These are phyloP conservation scores for Spermophilus dauricus DNA, from an alignment of 2,113 vertebrate genomes.

Conservation along the genomic window DNA sequence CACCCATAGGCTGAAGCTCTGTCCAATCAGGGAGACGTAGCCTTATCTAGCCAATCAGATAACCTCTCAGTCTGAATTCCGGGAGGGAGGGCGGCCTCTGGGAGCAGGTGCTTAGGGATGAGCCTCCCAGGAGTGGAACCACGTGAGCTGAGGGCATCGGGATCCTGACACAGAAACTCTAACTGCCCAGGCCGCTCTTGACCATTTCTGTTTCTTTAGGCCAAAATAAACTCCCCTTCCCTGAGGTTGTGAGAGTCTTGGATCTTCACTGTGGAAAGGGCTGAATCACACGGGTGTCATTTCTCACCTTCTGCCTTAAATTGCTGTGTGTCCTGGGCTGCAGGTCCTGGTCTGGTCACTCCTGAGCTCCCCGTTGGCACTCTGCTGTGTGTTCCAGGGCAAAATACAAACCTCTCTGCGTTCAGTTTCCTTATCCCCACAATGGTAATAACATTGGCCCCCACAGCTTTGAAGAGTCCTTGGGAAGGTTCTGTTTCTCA, in stretches of 20 bases:
- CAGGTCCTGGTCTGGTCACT: neutral
- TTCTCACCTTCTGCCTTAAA: fast-evolving
- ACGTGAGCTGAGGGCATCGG: fast-evolving
- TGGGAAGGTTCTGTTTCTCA: neutral
- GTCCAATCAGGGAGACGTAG: neutral
- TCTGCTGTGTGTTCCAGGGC: neutral
- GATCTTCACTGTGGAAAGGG: neutral
- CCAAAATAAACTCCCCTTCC: neutral
- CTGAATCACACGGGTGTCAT: neutral
- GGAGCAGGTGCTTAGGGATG: fast-evolving
- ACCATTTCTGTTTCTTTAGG: neutral
- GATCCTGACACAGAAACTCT: neutral
- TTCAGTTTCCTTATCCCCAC: neutral
- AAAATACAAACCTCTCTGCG: neutral
- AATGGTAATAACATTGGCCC: neutral
- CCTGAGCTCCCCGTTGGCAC: fast-evolving
- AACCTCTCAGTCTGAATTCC: neutral
- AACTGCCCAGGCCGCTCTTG: neutral
- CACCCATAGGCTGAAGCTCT: neutral
- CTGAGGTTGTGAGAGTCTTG: neutral
- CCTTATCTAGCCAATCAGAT: slow-evolving; percentile 17
- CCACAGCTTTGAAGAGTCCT: neutral
- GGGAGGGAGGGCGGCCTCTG: too few species aligned
- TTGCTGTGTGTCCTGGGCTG: neutral
- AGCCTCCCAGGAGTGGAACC: fast-evolving